These are phyloP conservation scores for Caracal caracal DNA, from an alignment of 2,113 vertebrate species.

Conservation along the genomic window DNA sequence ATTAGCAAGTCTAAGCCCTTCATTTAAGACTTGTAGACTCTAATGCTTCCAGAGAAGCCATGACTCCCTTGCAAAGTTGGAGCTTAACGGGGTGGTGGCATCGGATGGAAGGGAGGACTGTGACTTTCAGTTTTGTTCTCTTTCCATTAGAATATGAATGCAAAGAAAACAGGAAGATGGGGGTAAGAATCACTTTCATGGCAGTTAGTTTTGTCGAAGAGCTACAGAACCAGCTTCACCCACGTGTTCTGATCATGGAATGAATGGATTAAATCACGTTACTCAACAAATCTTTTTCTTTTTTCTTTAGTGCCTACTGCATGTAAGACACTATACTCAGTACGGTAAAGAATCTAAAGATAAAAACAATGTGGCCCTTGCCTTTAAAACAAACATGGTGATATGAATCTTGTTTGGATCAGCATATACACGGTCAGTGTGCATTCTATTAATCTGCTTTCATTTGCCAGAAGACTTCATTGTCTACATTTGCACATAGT, in stretches of 20 bases:
- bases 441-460: background rate
- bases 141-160: background rate
- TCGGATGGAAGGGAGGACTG: background rate
- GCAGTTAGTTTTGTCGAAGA: background rate
- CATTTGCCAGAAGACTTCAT: background rate
- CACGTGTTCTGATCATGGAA: background rate
- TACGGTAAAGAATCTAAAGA: background rate
- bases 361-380: background rate
- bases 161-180: background rate
- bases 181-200: background rate
- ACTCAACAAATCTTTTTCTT: background rate
- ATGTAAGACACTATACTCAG: background rate
- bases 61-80: background rate
- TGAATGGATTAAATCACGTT: background rate
- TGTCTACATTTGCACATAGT: background rate
- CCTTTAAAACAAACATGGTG: background rate
- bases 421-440: background rate
- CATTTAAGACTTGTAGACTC: background rate
- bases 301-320: background rate
- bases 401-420: background rate
- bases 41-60: background rate
- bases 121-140: background rate
- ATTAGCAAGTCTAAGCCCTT: conserved; percentile 19
- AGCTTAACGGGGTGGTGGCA: background rate
- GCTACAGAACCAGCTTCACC: background rate